Evolutionary conservation across 2,113 vertebrate genomes (phyloP), one percentile per base, ranked within the genome.

Genomic region (Centropristis striata): DNA sequence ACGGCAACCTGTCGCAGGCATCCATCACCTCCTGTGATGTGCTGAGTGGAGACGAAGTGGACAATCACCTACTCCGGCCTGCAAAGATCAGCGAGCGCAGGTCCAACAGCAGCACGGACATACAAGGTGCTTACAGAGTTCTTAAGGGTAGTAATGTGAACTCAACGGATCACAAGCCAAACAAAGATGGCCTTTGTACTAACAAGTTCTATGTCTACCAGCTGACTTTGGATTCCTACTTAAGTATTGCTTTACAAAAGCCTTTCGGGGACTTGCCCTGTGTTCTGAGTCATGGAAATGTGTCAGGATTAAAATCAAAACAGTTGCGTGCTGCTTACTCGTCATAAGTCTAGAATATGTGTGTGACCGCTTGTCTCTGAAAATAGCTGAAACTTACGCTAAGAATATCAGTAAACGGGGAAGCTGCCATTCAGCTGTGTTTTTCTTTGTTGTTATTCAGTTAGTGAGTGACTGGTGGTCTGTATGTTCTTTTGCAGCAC

Each of bases 1-100:
- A 96, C 20, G 96, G 96, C 64, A 97, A 96, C 89, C 91, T 97
- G 89, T 97, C 96, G 4, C 96, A 96, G 85, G 94, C 93, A 27
- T 96, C 94, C 6, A 75, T 88, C 75, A 90, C 88, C 36, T 96
- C 96, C 39, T 90, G 94, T 58, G 97, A 97, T 1, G 93, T 96
- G 75, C 93, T 95, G 68, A 95, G 93, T 0, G 88, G 95, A 59
- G 97, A 98, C 44, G 97, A 98, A 18, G 92, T 93, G 28, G 96
- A 95, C 59, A 94, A 91, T 73, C 93, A 93, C 10, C 15, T 90
- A 27, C 93, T 89, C 60, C 93, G 51, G n/a, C 89, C 93, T 8
- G 92, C 88, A 46, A 97, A 95, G 71, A 95, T 94, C 1, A 92
- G 94, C 15, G 96, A 97, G 75, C 94, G 91, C 53, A 94, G 94